Evolutionary conservation across 2,797 vertebrate species (phyloP), one percentile per base, ranked within the genome.

Genomic region (Pangasius djambal): DNA sequence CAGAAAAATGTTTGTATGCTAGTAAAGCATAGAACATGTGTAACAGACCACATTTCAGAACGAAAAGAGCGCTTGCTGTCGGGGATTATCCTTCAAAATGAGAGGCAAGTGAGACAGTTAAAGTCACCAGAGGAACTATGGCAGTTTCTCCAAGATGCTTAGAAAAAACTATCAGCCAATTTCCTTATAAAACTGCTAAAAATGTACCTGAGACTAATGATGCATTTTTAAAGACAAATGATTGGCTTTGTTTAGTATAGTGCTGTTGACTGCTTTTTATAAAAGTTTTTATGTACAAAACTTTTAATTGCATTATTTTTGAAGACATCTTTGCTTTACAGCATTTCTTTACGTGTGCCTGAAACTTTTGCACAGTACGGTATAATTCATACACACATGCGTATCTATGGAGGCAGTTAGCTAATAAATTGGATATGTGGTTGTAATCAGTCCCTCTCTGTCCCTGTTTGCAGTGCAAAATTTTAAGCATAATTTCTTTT

Each of bases 401-500:
- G 28, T 63, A 16, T 63, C 18, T 28, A 16, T 48, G 37, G 37
- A 44, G 37, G 15, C 6, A 61, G 34, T 25, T 61, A 82, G 34
- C 34, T 82, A 61, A 44, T 9, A 28, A 63, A 44, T 28, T 61
- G 40, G 57, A 83, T 83, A 4, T 83, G 12, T 61, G 22, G 34
- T 18, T 48, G 37, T 83, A 83, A 48, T 83, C 37, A 44, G 59
- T 40, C 5, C 34, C 6, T 59, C 5, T 31, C 13, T 55, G 28
- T 78, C 28, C 48, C 6, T 63, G 34, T 83, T 37, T 40, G 91
- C 93, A 92, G 18, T 40, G 3, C 4, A 37, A 82, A 40, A 82
- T 55, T 52, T 55, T 55, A n/a, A 31, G 18, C 25, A 50, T 52
- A 78, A 31, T 55, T 52, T 55, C 28, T 3, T 74, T 72, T 70